These are phyloP conservation scores for Dione juno DNA, from an alignment of 2,888 invertebrate genomes.

Conservation along the genomic window DNA sequence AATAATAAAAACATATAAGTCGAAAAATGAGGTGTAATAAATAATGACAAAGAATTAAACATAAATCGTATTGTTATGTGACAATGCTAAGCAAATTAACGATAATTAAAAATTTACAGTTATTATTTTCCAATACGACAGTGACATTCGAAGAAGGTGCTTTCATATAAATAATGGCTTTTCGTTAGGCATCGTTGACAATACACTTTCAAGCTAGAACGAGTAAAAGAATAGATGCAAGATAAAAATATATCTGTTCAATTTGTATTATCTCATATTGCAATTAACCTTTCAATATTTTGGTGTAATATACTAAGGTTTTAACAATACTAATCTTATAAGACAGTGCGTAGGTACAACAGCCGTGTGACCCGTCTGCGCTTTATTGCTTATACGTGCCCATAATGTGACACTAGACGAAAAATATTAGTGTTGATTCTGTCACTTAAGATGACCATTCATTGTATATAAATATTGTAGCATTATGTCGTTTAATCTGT, in stretches of 20 bases:
- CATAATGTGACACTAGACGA: constrained; percentile 17
- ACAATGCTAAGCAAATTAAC: constrained; percentile 2
- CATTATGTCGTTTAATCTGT: not conserved
- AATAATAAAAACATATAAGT: no score
- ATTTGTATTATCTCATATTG: constrained; percentile 2
- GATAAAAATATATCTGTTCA: not conserved
- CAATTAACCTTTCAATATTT: constrained; percentile 10
- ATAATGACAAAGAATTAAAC: not conserved
- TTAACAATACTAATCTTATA: constrained; percentile 24
- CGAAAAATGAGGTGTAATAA: no score
- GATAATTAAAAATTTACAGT: constrained; percentile 5
- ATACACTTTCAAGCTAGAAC: not conserved
- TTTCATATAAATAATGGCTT: constrained; percentile 21
- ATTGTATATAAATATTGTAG: constrained; percentile 2
- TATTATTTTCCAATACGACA: constrained; percentile 28
- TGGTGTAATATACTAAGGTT: not conserved
- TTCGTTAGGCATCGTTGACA: constrained; percentile 3
- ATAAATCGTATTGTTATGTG: not conserved
- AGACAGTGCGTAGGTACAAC: constrained; percentile 1
- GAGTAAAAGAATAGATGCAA: not conserved
- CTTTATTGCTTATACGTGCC: constrained; percentile 22
- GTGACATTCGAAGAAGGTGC: constrained; percentile 9
- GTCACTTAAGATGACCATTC: constrained; percentile 8
- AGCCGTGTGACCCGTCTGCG: constrained; percentile 3
- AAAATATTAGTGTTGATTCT: constrained; percentile 18